A percentile compares a stretch with the other conserved stretches of the same genome.
Conservation (phyloP, 2,797 vertebrate genomes). For the Coilia nasus region DNA sequence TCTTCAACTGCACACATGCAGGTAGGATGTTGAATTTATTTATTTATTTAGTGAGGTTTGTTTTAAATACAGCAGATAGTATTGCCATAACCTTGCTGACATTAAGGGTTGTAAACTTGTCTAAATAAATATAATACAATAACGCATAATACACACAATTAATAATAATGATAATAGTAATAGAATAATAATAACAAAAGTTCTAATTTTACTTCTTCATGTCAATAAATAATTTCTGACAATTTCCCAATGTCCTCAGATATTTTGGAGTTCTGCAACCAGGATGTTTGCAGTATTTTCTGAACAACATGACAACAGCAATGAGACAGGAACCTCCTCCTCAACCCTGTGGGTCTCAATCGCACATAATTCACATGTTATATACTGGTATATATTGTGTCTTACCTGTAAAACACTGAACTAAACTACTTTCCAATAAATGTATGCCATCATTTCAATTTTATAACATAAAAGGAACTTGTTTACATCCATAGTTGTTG, state of each 20-base stretch:
- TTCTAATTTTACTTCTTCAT: too few species aligned
- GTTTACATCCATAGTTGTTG: background rate
- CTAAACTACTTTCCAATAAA: background rate
- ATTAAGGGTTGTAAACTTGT: background rate
- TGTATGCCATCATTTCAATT: background rate
- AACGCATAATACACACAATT: too few species aligned
- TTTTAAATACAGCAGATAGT: background rate
- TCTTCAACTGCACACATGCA: slow-evolving; percentile 85
- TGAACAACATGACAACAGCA: slow-evolving; percentile 53
- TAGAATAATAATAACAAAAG: too few species aligned
- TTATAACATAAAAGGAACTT: background rate
- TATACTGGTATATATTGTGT: background rate
- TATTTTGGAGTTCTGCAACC: slow-evolving; percentile 86
- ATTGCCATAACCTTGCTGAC: background rate
- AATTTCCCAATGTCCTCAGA: slow-evolving; percentile 66
- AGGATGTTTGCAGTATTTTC: slow-evolving; percentile 81
- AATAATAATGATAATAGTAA: too few species aligned
- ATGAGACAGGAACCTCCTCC: background rate
- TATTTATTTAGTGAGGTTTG: background rate
- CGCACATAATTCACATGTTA: background rate
- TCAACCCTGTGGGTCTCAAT: slow-evolving; percentile 11
- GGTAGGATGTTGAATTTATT: slow-evolving; percentile 66
- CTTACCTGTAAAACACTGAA: background rate
- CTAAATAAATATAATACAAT: background rate
- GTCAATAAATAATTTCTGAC: too few species aligned